Percentiles rank a stretch among this genome's conserved stretches.
Conservation (phyloP, 23 tunicate species). For the Halocynthia aurantium region DNA sequence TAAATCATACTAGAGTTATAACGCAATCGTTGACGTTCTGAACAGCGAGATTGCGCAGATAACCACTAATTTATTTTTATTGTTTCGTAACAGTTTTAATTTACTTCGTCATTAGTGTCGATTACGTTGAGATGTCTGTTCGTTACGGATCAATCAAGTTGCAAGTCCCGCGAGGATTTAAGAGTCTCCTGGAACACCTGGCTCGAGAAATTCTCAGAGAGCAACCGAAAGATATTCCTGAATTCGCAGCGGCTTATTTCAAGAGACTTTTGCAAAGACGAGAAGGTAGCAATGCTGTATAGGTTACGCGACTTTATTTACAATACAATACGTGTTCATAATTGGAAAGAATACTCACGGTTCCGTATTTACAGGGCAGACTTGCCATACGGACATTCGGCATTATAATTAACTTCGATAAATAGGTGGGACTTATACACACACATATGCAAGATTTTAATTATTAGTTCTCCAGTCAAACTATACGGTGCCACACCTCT, state of each 20-base stretch:
- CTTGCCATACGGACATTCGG: too few relatives aligned
- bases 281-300: slow-evolving; percentile 26
- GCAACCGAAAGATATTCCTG: slow-evolving; percentile 64
- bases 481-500: too few relatives aligned
- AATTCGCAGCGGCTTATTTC: slow-evolving; percentile 65
- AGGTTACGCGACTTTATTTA: too few relatives aligned
- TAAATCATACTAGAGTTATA: too few relatives aligned
- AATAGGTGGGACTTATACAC: too few relatives aligned
- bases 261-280: slow-evolving; percentile 48
- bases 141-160: slow-evolving; percentile 65
- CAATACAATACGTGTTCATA: not conserved
- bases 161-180: slow-evolving; percentile 55
- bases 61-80: too few relatives aligned
- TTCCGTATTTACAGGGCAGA: not conserved
- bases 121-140: slow-evolving; percentile 82
- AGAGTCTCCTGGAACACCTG: slow-evolving; percentile 55
- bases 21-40: too few relatives aligned
- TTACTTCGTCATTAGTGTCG: slow-evolving; percentile 14
- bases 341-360: not conserved
- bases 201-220: slow-evolving; percentile 65
- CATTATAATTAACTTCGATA: too few relatives aligned
- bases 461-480: too few relatives aligned
- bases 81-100: too few relatives aligned
- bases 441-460: too few relatives aligned
- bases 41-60: too few relatives aligned